Base-by-base conservation (phyloP, 1,140 invertebrate genomes). In the Brachionus manjavacas region DNA sequence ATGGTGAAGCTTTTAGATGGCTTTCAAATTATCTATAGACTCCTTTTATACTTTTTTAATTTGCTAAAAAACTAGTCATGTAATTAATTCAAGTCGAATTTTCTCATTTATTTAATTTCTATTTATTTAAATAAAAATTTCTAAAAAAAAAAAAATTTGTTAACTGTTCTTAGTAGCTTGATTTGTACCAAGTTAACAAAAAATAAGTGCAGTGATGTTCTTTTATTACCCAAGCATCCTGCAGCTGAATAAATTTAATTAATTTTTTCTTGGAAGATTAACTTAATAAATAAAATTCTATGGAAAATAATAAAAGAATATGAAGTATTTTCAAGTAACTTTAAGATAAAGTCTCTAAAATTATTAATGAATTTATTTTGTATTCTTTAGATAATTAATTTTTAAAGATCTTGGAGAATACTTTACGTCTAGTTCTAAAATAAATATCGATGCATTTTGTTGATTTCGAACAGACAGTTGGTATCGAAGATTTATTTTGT, bases 1-100 rank as follows among this genome's bases (percentile, higher is more conserved):
- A 99, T 90, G 98, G 98, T 84, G 97, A 99, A 91, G 98, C 96
- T 87, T 99, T 99, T 92, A 94, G 97, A 89, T 99, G 98, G 98
- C 92, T 99, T 88, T 95, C 96, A 87, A 95, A 98, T 91, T 98
- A 97, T 80, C 46, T 84, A n/a, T 84, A 78, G 12, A 60, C 11
- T 35, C 31, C n/a, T 49, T 76, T 49, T 35, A 49, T 49, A 49
- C 35, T 74, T 11, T 20, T 41, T 41, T 12, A 76, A 35, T 23
- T 49, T 14, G 16, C 41, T 49, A 25, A 76, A 76, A 72, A 39
- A 41, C 68, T 39, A 41, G 35, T 72, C 68, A 12, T 23, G 23
- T 76, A 49, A 49, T 23, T 76, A 49, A 25, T 46, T 43, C 43
- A 74, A 74, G 31, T 16, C 35, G 11, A 23, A 41, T 23, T 74